Evolutionary conservation across 2,113 vertebrate genomes (phyloP), one percentile per base, ranked within the genome.

Genomic region (Dromaius novaehollandiae): DNA sequence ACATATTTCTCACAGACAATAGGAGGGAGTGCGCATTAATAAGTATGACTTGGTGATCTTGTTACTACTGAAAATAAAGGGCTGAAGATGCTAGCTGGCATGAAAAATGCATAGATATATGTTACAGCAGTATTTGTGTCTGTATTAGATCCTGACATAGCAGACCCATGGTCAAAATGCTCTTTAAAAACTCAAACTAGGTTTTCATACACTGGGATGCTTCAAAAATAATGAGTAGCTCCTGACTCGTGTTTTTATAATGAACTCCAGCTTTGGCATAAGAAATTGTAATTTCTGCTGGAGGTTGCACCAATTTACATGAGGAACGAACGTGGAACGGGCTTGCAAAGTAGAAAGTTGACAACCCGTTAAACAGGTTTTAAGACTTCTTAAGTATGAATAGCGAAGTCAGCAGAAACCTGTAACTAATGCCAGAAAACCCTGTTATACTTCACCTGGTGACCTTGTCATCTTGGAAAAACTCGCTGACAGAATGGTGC

Each of bases 351-450:
- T 40, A 46, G 65, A 73, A 66, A 40, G 51, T 12, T 86, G 96
- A 42, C 48, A 96, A 66, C 58, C 32, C 3, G 65, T 56, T 73
- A n/a, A 82, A 53, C 77, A 69, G 75, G 83, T 92, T 84, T 73
- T 94, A 84, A 75, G 86, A 30, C 82, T 82, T 63, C 79, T 58
- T 36, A 26, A 36, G 48, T 8, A 13, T 11, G 34, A 87, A 46
- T 8, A 88, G 92, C 79, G 7, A 30, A 77, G 95, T 95, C 92
- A 95, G 82, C 92, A 89, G 32, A 76, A 76, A 63, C 63, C 63
- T 44, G 1, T 7, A 90, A n/a, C n/a, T 44, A 13, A 15, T 2
- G 40, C 91, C 58, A 80, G 74, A 26, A 86, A 80, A 44, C 65
- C 32, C 48, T 24, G 65, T 53, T 79, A 8, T 1, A 11, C 44